Conservation (phyloP, 2,797 vertebrate genomes). For the Enteromius treurensis region DNA sequence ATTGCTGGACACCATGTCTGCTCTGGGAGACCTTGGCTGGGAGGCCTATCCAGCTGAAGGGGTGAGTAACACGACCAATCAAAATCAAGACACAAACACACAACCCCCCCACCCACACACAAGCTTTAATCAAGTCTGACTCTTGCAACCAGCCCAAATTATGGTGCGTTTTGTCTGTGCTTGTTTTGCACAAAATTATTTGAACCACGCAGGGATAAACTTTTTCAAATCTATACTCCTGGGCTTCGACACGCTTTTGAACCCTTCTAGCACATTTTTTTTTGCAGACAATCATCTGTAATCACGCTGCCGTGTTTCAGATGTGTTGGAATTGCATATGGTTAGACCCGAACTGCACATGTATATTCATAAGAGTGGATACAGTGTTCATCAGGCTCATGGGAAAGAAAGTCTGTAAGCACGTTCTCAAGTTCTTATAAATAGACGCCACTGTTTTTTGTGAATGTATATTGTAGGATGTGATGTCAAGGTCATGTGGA, state of each 20-base stretch:
- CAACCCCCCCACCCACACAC: neutral
- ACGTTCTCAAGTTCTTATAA: neutral
- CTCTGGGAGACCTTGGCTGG: constrained; percentile 84
- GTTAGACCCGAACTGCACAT: constrained; percentile 24
- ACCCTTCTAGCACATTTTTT: neutral
- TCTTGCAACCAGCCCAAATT: constrained; percentile 17
- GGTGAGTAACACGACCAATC: constrained; percentile 74
- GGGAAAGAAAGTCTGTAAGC: neutral
- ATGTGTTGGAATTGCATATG: constrained; percentile 32
- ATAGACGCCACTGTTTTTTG: neutral
- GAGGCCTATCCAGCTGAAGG: constrained; percentile 84
- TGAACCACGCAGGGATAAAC: neutral
- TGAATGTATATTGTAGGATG: neutral
- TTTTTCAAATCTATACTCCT: constrained; percentile 2
- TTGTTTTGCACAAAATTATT: constrained; percentile 26
- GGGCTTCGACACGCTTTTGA: constrained; percentile 26
- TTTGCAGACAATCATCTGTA: constrained; percentile 11
- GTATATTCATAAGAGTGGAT: constrained; percentile 51
- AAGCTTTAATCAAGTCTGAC: constrained; percentile 23
- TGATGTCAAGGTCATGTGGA: constrained; percentile 41
- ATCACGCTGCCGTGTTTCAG: constrained; percentile 9
- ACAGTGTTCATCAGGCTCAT: neutral
- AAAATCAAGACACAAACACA: constrained; percentile 12
- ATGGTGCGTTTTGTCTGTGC: constrained; percentile 13
- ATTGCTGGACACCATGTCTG: constrained; percentile 84